Evolutionary conservation across 2,797 vertebrate genomes (phyloP).

Genomic region (Smutsia temminckii): DNA sequence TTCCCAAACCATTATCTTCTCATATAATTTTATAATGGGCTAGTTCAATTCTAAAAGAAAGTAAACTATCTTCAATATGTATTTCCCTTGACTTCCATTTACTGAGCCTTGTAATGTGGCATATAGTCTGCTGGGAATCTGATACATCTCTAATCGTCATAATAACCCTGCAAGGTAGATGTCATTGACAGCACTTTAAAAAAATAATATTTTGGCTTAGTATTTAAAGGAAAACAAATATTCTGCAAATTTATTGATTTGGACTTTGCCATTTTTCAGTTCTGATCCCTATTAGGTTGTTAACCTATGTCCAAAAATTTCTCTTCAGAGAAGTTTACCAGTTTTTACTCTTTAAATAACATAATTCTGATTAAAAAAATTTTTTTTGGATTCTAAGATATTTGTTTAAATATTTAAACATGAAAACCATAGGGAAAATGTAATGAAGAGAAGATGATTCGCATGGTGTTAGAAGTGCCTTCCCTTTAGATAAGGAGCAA

Average conservation of each 20-base stretch:
- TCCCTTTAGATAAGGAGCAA: background rate
- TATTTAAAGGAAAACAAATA: background rate
- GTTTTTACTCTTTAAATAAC: background rate
- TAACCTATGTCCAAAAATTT: background rate
- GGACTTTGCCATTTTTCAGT: background rate
- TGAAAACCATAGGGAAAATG: background rate
- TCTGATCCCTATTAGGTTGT: background rate
- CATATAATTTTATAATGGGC: background rate
- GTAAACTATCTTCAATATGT: background rate
- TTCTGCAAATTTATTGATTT: background rate
- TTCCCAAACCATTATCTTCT: background rate
- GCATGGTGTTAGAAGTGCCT: background rate
- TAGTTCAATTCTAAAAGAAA: conserved; percentile 15
- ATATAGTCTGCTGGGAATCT: background rate
- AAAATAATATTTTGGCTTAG: background rate
- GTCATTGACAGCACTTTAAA: background rate
- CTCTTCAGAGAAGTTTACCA: background rate
- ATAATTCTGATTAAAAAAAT: background rate
- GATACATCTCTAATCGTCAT: background rate
- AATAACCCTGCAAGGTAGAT: background rate
- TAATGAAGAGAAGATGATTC: background rate
- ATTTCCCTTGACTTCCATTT: background rate
- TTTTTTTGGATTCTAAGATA: background rate
- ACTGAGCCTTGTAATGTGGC: background rate
- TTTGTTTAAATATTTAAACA: background rate